Percentiles rank a stretch among this genome's conserved stretches.
Evolutionary conservation across 2,113 vertebrate species (phyloP).

Genomic region (Sapajus apella): DNA sequence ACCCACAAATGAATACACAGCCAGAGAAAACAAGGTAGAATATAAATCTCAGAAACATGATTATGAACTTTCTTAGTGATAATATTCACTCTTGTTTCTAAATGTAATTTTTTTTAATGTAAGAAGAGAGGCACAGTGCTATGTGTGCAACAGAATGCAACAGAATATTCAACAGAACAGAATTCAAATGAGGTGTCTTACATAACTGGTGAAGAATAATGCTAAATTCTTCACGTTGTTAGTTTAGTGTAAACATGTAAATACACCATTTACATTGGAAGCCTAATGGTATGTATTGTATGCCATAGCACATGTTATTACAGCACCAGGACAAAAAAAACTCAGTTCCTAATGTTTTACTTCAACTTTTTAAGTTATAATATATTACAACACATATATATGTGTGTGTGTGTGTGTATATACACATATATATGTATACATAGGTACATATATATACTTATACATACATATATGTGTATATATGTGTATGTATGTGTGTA

Average conservation of each 20-base stretch:
- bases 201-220: background rate
- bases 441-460: too few species aligned
- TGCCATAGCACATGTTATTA: background rate
- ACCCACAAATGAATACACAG: slow-evolving; percentile 63
- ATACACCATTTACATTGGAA: background rate
- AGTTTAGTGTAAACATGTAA: background rate
- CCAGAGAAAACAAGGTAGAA: slow-evolving; percentile 41
- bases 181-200: slow-evolving; percentile 18
- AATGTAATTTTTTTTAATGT: slow-evolving; percentile 58
- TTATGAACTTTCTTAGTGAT: slow-evolving; percentile 49
- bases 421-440: too few species aligned
- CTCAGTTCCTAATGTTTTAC: background rate
- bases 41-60: slow-evolving; percentile 58
- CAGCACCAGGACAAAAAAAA: background rate
- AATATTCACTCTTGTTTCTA: slow-evolving; percentile 62
- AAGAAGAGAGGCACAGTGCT: background rate
- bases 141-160: background rate
- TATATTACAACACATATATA: background rate
- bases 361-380: slow-evolving; percentile 18
- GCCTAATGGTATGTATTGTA: background rate
- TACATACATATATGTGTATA: too few species aligned
- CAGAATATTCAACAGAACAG: background rate
- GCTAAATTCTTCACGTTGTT: background rate
- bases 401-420: too few species aligned
- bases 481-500: too few species aligned